A percentile compares a stretch with the other conserved stretches of the same genome.
Conservation (phyloP, 2,113 vertebrate genomes). For the Psilopsiagon aurifrons region DNA sequence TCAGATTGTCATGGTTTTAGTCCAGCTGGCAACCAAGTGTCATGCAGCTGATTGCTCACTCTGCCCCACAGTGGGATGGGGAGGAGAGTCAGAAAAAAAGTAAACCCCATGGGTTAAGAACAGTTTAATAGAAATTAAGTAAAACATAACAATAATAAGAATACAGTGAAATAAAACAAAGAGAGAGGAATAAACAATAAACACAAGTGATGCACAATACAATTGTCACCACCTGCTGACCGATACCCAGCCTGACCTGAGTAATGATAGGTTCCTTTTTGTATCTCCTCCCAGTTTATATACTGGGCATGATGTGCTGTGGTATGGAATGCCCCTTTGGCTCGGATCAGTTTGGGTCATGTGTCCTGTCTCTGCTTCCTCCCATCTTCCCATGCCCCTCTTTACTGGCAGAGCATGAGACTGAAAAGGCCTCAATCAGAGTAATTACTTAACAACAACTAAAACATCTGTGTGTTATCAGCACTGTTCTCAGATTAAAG, state of each 20-base stretch:
- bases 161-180: neutral
- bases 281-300: neutral
- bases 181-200: neutral
- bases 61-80: neutral
- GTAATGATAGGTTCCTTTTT: neutral
- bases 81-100: neutral
- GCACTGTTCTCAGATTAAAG: neutral
- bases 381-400: neutral
- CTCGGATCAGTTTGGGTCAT: neutral
- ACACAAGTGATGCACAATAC: neutral
- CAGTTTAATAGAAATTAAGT: neutral
- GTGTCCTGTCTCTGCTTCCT: neutral
- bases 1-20: neutral
- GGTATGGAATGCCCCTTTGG: neutral
- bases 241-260: neutral
- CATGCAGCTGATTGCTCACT: neutral
- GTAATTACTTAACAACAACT: neutral
- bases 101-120: neutral
- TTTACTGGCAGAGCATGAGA: neutral
- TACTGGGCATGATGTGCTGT: neutral
- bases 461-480: neutral
- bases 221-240: neutral
- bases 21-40: neutral
- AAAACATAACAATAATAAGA: neutral
- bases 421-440: neutral